Base-by-base conservation (phyloP, 2,797 vertebrate genomes). In the Liasis olivaceus region DNA sequence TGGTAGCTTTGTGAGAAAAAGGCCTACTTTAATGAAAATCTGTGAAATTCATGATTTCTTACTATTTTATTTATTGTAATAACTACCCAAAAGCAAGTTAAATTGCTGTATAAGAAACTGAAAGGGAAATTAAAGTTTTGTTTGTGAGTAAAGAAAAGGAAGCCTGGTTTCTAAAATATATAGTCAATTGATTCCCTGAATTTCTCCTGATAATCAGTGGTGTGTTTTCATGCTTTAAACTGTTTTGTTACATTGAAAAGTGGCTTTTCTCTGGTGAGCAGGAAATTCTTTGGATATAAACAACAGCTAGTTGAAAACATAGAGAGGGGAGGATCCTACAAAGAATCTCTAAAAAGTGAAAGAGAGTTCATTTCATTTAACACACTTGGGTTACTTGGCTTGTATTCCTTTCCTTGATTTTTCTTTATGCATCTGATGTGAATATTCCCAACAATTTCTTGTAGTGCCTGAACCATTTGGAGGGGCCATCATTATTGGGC, bases 401-500 rank as follows among this genome's bases (percentile, higher is more conserved):
- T 12, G 7, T 72, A 72, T 51, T 86, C 12, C 17, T n/a, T 90
- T 60, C 12, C 54, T 51, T 54, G 9, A 24, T 62, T 11, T 81
- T 87, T 17, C 36, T 64, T 11, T 89, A 8, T 66, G 31, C 7
- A n/a, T 14, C 15, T 77, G 54, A 60, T 59, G 4, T 62, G 0
- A 64, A 31, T 86, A 62, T 28, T 96, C 51, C 63, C 31, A 87
- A 90, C 28, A 64, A 63, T 8, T 91, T 90, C 56, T n/a, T 14
- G 0, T 95, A 99, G 99, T 99, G 72, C 99, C 99, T 0, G 99
- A 99, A 96, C 99, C 99, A 93, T 99, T 99, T 62, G 99, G 99
- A 96, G 99, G 99, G 0, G 99, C 99, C 31, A 99, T 99, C 97
- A 99, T 99, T 97, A 99, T 99, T 15, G 99, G 99, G 92, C 99